These are phyloP conservation scores for Picus viridis DNA, from an alignment of 2,797 vertebrate species.

Conservation along the genomic window DNA sequence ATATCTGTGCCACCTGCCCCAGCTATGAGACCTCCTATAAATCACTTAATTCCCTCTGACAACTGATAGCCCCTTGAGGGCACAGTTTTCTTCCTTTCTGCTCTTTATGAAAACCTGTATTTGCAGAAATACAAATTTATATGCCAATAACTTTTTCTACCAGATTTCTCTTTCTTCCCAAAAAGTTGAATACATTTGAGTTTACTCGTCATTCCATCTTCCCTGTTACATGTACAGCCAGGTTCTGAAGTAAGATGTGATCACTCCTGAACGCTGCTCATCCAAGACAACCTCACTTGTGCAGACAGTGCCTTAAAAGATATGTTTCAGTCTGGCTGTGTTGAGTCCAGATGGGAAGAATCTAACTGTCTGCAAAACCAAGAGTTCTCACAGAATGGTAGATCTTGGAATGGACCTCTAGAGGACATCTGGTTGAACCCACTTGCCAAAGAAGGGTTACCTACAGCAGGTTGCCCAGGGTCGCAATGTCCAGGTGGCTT, in stretches of 20 bases:
- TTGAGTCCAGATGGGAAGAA: background rate
- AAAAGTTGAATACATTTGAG: background rate
- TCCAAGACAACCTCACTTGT: background rate
- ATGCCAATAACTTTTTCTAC: background rate
- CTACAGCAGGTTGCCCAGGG: too few species aligned
- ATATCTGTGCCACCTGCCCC: conserved; percentile 59
- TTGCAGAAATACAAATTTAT: conserved; percentile 1
- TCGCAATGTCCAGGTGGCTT: too few species aligned
- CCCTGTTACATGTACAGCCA: accelerated
- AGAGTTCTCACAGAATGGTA: background rate
- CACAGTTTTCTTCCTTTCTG: background rate
- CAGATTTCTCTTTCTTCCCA: background rate
- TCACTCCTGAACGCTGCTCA: background rate
- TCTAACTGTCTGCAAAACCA: background rate
- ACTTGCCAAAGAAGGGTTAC: too few species aligned
- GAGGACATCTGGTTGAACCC: too few species aligned
- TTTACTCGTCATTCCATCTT: background rate
- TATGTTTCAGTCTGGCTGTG: background rate
- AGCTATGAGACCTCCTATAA: conserved; percentile 46
- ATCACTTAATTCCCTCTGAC: conserved; percentile 49
- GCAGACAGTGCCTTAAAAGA: background rate
- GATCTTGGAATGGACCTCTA: too few species aligned
- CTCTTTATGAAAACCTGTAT: background rate
- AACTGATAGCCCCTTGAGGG: background rate
- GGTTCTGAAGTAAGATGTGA: background rate